Evolutionary conservation across 2,797 vertebrate genomes (phyloP), one percentile per base, ranked within the genome.

Genomic region (Psittacula derbiana): DNA sequence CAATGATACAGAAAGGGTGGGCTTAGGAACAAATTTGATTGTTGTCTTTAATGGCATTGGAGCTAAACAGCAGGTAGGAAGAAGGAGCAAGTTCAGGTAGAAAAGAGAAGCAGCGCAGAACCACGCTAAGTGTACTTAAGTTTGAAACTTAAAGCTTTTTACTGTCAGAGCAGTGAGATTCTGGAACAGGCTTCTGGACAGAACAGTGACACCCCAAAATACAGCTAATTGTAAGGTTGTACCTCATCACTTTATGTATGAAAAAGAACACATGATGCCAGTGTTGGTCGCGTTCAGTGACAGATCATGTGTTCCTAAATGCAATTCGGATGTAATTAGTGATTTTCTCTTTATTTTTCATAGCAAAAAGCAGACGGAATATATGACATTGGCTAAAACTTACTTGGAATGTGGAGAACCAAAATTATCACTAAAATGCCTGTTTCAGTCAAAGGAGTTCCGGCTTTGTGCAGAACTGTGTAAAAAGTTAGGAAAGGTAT

Each of bases 291-390:
- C 50, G 76, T 46, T 84, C 58, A 46, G 18, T 74, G 49, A 57
- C 40, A 57, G 40, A 24, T 83, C 36, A 17, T 19, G 38, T 65
- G 33, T 71, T 79, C 27, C 66, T 90, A 65, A 91, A 73, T 25
- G 43, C 75, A 47, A 76, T 61, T 70, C 58, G 40, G 36, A 13
- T 86, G 8, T 78, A 28, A 74, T 43, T 1, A 1, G 36, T 88
- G 43, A 71, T 81, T 88, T 89, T 92, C 41, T 86, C 41, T 88
- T 88, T 93, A 24, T 44, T 89, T 93, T 92, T 66, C 67, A 19
- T 86, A 98, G 98, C 94, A 98, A 98, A 88, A 98, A 98, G 80
- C 98, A 98, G 79, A 71, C 98, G 97, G 97, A 98, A 70, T 98
- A 98, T 80, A 92, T 98, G 94, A 64, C 96, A 66, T 90, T 98